A percentile compares a stretch with the other conserved stretches of the same genome.
Conservation (phyloP, 1,140 invertebrate genomes). For the Helicorthomorpha holstii region DNA sequence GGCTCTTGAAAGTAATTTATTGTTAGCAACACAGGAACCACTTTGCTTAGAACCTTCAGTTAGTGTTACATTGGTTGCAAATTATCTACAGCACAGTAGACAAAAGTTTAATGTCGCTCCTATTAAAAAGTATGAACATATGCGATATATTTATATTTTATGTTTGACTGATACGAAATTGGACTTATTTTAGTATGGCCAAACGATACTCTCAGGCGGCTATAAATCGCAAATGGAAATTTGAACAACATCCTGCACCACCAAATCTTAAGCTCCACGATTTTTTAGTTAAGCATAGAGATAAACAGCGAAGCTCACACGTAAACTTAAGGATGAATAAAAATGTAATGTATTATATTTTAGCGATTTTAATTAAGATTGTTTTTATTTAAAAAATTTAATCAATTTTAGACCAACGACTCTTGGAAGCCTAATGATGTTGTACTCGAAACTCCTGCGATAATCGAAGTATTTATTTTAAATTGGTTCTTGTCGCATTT, state of each 20-base stretch:
- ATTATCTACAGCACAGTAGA: constrained; percentile 50
- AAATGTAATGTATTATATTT: not conserved
- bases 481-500: too few species aligned
- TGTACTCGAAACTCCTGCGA: too few species aligned
- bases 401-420: too few species aligned
- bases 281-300: constrained; percentile 29
- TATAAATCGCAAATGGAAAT: constrained; percentile 68
- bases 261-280: constrained; percentile 55
- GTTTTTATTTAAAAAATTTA: too few species aligned
- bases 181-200: not conserved
- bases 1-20: constrained; percentile 58
- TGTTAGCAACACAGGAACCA: constrained; percentile 63
- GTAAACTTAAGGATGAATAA: too few species aligned
- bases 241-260: constrained; percentile 62
- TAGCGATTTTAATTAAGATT: too few species aligned
- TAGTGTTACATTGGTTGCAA: constrained; percentile 50
- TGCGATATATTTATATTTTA: not conserved
- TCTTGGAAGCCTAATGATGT: too few species aligned
- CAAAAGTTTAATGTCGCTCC: constrained; percentile 53
- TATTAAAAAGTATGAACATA: constrained; percentile 41
- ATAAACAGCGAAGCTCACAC: too few species aligned
- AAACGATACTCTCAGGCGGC: constrained; percentile 24
- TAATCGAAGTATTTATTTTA: too few species aligned
- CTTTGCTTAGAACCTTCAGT: constrained; percentile 74
- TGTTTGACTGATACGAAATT: constrained; percentile 34